Evolutionary conservation across 2,888 invertebrate species (phyloP), one percentile per base, ranked within the genome.

Genomic region (Sylvicola cinctus): DNA sequence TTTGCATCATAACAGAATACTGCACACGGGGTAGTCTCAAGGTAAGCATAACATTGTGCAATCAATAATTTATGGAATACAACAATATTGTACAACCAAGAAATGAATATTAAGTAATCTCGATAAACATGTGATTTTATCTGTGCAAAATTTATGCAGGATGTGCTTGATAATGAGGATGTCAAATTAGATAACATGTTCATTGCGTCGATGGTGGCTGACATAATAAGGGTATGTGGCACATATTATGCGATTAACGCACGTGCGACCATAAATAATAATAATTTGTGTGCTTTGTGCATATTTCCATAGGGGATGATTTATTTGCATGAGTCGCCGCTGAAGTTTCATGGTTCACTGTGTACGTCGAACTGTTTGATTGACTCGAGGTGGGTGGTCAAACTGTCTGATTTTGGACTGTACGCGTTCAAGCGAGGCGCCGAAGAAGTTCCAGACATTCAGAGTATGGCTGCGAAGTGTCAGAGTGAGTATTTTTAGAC

Each of bases 151-250:
- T n/a, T 37, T 37, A 53, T 55, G 29, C 61, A 84, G 79, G 84
- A 96, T 55, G 85, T 95, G 46, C 62, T 96, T 38, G 84, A 88
- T 51, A 93, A 95, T 54, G 84, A 88, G 50, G 90, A 95, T 54
- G 78, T 95, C 42, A 90, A 90, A 60, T 62, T 93, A 49, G 95
- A 95, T 58, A 81, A 83, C 50, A 88, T 95, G 81, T 95, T 95
- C 56, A 77, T 88, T 43, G 90, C 93, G 16, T 93, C 93, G 6
- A 68, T 95, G 42, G 80, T 93, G 11, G 88, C 83, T 36, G 95
- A 95, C 58, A 83, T 96, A 43, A 75, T 95, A 47, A 70, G 88
- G 63, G 93, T 91, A 62, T 69, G 71, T 61, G 3, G 5, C 20
- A n/a, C n/a, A n/a, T 28, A 16, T 14, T n/a, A n/a, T 20, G 20